These are phyloP conservation scores for Coptotermes formosanus DNA, from an alignment of 1,140 invertebrate species.

Conservation along the genomic window DNA sequence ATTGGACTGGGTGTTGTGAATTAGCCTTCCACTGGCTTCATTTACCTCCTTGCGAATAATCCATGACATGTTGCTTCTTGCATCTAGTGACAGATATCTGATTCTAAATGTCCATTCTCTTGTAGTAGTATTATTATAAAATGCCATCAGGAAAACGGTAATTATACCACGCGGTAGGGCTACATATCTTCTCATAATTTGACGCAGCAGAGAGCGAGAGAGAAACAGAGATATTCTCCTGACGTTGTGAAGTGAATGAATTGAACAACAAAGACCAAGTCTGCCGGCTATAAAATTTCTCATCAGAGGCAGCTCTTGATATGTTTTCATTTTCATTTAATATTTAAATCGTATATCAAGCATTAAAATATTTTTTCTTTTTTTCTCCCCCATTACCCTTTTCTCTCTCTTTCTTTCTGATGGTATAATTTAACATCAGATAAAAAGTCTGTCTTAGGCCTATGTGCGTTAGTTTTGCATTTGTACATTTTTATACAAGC, in stretches of 20 bases:
- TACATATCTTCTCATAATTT: background rate
- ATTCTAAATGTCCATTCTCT: conserved; percentile 6
- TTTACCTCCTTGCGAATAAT: background rate
- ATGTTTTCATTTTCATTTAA: conserved; percentile 5
- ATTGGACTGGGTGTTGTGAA: background rate
- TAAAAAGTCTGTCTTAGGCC: background rate
- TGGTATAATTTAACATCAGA: background rate
- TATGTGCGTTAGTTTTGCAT: no score
- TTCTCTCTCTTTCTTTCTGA: background rate
- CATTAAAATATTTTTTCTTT: background rate
- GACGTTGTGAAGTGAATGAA: background rate
- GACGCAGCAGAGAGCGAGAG: background rate
- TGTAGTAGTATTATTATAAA: background rate
- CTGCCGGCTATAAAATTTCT: background rate
- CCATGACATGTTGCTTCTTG: background rate
- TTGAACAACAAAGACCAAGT: background rate
- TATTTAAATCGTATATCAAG: conserved; percentile 14
- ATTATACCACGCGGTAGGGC: conserved; percentile 1
- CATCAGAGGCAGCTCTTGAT: background rate
- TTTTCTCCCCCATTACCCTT: background rate
- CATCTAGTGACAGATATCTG: background rate
- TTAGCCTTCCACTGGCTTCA: background rate
- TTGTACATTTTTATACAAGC: no score
- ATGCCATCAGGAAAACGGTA: background rate
- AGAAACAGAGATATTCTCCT: background rate